A percentile compares a stretch with the other conserved stretches of the same genome.
Evolutionary conservation across 2,113 vertebrate genomes (phyloP).

Genomic region (Myiozetetes cayanensis): DNA sequence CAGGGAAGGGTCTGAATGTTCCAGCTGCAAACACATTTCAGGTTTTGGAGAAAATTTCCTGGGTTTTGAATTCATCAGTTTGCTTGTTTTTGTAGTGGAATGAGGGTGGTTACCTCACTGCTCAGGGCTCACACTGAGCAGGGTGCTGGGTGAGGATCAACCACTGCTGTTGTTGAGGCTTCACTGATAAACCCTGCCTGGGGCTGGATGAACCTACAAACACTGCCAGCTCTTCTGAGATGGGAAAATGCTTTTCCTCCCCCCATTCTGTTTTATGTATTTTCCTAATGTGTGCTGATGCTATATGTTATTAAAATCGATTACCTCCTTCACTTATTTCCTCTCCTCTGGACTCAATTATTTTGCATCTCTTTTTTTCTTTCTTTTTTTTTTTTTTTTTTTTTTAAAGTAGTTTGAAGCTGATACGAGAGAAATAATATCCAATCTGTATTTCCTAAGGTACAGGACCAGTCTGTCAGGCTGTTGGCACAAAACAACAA

Average conservation of each 20-base stretch:
- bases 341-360: conserved; percentile 59
- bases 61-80: neutral
- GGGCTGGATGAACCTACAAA: neutral
- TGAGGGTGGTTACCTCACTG: neutral
- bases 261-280: neutral
- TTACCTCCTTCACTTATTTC: conserved; percentile 55
- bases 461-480: conserved; percentile 60
- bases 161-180: neutral
- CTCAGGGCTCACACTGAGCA: neutral
- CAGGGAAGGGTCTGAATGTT: neutral
- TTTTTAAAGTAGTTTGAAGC: neutral
- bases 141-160: neutral
- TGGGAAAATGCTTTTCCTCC: neutral
- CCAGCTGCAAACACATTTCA: neutral
- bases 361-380: neutral
- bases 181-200: neutral
- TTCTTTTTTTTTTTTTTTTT: neutral
- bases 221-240: neutral
- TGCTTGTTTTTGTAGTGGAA: neutral
- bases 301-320: conserved; percentile 48
- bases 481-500: conserved; percentile 67
- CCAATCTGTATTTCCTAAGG: conserved; percentile 28
- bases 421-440: conserved; percentile 24
- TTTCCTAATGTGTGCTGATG: conserved; percentile 18
- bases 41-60: neutral